A percentile compares a stretch with the other conserved stretches of the same genome.
Evolutionary conservation across 1,140 invertebrate genomes (phyloP).

Genomic region (Drosophila arawakana): DNA sequence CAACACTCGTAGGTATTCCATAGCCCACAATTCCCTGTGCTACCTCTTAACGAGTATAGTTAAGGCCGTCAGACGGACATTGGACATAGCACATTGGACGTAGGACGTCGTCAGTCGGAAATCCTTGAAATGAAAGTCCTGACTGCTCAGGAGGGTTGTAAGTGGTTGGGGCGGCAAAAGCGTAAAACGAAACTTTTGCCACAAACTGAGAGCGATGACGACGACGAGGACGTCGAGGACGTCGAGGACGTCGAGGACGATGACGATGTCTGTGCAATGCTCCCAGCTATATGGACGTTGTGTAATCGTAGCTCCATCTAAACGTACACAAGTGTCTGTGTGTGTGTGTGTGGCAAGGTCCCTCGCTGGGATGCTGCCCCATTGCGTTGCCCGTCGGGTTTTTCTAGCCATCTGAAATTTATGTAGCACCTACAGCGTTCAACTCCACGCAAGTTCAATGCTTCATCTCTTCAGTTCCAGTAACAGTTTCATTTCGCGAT

Average conservation of each 20-base stretch:
- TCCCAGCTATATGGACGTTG: conserved; percentile 63
- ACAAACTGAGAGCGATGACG: conserved; percentile 53
- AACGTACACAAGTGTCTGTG: conserved; percentile 2
- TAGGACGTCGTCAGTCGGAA: conserved; percentile 72
- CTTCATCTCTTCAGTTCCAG: conserved; percentile 16
- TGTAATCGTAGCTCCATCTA: conserved; percentile 63
- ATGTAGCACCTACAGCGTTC: conserved; percentile 74
- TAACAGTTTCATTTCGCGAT: conserved; percentile 9
- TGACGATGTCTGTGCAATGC: conserved; percentile 56
- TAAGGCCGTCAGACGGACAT: conserved; percentile 48
- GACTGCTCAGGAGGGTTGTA: conserved; percentile 50
- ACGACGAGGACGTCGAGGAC: conserved; percentile 33
- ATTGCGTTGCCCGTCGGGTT: conserved; percentile 25
- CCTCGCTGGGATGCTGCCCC: conserved; percentile 58
- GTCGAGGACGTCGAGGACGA: conserved; percentile 25
- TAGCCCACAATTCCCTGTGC: conserved; percentile 33
- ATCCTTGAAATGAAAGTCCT: conserved; percentile 79
- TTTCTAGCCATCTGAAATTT: conserved; percentile 73
- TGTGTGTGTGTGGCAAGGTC: conserved; percentile 32
- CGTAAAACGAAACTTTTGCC: conserved; percentile 70
- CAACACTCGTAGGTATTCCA: conserved; percentile 75
- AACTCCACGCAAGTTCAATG: conserved; percentile 64
- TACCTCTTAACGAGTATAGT: conserved; percentile 49
- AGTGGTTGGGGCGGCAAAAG: conserved; percentile 48
- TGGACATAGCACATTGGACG: conserved; percentile 51